These are phyloP conservation scores for Zeuzera pyrina DNA, from an alignment of 2,888 invertebrate genomes.

Conservation along the genomic window DNA sequence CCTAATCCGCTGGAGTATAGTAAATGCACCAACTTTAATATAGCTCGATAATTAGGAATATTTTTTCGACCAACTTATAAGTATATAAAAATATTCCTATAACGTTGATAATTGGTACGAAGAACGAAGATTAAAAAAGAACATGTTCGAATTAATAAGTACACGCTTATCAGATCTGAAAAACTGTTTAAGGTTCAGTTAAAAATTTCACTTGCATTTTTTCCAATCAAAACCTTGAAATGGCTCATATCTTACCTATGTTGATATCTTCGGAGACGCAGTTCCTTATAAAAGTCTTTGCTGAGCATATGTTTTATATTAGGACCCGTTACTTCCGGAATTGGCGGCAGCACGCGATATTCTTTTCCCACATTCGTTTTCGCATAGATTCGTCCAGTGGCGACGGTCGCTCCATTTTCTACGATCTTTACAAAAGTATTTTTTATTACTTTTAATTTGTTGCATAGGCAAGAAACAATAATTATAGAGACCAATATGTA, in stretches of 20 bases:
- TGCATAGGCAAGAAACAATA: no score
- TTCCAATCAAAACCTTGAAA: no score
- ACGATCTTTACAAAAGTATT: conserved; percentile 66
- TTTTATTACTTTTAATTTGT: background rate
- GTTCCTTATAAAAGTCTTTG: conserved; percentile 80
- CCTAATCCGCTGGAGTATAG: no score
- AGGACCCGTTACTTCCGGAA: conserved; percentile 44
- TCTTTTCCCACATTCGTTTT: conserved; percentile 72
- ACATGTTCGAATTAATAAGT: no score
- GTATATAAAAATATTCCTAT: no score
- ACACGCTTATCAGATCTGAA: no score
- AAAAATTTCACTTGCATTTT: background rate
- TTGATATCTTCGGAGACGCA: conserved; percentile 80
- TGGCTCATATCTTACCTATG: conserved; percentile 62
- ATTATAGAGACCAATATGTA: no score
- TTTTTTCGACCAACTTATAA: no score
- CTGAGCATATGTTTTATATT: conserved; percentile 67
- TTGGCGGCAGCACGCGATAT: conserved; percentile 56
- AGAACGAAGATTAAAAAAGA: no score
- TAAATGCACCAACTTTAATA: no score
- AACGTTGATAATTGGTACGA: no score
- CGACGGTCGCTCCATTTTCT: conserved; percentile 79
- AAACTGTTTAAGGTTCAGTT: conserved; percentile 16
- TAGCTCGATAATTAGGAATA: no score
- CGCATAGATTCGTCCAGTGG: conserved; percentile 78